phyloP scores from a whole-genome alignment of 2,113 vertebrate species.

The Sceloporus tristichus region DNA sequence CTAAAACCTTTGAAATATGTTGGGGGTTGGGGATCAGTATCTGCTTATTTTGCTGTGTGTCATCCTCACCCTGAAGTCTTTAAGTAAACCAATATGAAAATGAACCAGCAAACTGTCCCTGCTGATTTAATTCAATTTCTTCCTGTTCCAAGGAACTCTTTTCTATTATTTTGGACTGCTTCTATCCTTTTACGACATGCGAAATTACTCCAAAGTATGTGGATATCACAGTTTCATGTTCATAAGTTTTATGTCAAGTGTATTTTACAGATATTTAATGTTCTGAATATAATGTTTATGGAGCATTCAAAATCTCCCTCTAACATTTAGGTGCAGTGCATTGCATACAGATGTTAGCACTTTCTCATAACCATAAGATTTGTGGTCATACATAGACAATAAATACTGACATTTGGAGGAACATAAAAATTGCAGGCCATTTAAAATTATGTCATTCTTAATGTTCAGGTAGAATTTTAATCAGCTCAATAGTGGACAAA shows the following conservation, averaged over 20 bases:
- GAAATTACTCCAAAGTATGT: not conserved
- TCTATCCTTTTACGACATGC: not conserved
- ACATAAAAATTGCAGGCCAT: not conserved
- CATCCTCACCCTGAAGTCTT: not conserved
- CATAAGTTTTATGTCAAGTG: not conserved
- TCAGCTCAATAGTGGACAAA: not conserved
- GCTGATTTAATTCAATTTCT: not conserved
- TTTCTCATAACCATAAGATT: not conserved
- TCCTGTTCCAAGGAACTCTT: not conserved
- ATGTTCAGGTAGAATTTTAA: conserved; percentile 5
- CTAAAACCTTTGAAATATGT: not conserved
- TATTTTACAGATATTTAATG: not conserved
- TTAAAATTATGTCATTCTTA: not conserved
- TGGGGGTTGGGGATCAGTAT: not conserved
- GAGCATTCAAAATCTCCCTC: not conserved
- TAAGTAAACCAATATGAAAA: not conserved
- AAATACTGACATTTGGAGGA: not conserved
- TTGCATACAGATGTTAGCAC: not conserved
- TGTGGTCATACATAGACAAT: not conserved
- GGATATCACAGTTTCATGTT: not conserved
- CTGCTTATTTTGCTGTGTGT: not conserved
- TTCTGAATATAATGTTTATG: conserved; percentile 10
- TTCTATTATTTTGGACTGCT: not conserved
- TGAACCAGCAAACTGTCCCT: not conserved
- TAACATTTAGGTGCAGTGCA: not conserved